Percentiles rank a stretch among this genome's conserved stretches.
Conservation (phyloP, 2,113 vertebrate species). For the Columba livia region DNA sequence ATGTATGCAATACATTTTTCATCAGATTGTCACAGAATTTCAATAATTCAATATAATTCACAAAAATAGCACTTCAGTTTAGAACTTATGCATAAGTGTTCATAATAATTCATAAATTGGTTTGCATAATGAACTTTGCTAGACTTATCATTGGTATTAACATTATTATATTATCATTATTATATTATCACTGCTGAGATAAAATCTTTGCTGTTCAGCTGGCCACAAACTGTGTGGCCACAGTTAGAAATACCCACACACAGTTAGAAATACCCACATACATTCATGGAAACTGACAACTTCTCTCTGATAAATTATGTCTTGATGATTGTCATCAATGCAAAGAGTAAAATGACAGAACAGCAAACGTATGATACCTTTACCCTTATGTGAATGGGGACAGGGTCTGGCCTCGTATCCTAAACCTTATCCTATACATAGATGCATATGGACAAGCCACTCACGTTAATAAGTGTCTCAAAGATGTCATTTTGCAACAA, state of each 20-base stretch:
- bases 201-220: background rate
- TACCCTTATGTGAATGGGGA: background rate
- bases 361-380: background rate
- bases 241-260: no score
- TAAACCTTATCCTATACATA: background rate
- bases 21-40: background rate
- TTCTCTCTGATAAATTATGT: background rate
- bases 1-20: constrained; percentile 22
- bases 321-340: background rate
- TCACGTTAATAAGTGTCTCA: background rate
- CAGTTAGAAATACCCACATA: no score
- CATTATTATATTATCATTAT: background rate
- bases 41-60: constrained; percentile 4
- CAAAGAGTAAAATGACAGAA: background rate
- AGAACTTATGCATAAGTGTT: background rate
- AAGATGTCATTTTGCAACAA: background rate
- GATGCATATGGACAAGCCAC: background rate
- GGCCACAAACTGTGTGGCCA: background rate
- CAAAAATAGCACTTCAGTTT: constrained; percentile 10
- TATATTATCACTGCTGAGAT: background rate
- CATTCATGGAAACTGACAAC: background rate
- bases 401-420: background rate
- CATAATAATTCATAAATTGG: background rate
- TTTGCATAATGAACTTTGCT: constrained; percentile 2
- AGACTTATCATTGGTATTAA: background rate